A percentile compares a stretch with the other conserved stretches of the same genome.
Evolutionary conservation across 2,797 vertebrate species (phyloP).

Genomic region (Calcarius lapponicus): DNA sequence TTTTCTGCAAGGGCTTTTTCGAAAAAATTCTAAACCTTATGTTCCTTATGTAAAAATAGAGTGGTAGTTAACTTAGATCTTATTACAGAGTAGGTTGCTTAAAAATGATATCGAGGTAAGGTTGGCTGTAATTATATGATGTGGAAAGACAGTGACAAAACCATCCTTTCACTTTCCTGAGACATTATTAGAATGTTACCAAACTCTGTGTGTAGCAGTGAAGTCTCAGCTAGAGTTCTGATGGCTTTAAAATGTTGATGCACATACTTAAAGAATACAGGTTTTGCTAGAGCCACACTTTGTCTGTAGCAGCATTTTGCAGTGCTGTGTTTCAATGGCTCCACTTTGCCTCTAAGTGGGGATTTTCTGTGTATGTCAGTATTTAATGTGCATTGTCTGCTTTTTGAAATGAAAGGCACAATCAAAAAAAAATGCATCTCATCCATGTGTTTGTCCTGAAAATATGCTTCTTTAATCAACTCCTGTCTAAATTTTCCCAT

Average conservation of each 20-base stretch:
- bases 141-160: not conserved
- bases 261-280: not conserved
- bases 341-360: not conserved
- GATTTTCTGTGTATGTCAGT: not conserved
- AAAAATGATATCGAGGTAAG: not conserved
- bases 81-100: not conserved
- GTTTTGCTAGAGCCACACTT: not conserved
- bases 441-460: not conserved
- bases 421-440: not conserved
- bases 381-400: not conserved
- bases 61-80: not conserved
- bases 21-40: not conserved
- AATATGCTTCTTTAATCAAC: not conserved
- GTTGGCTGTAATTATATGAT: not conserved
- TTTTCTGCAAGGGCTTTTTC: not conserved
- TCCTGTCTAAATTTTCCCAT: not conserved
- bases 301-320: not conserved
- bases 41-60: not conserved
- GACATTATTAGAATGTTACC: not conserved
- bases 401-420: not conserved
- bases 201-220: not conserved
- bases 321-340: not conserved
- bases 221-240: not conserved
- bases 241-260: not conserved
- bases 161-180: not conserved